Percentiles rank a stretch among this genome's conserved stretches.
phyloP scores from a whole-genome alignment of 2,888 invertebrate species.

The Eledone cirrhosa region DNA sequence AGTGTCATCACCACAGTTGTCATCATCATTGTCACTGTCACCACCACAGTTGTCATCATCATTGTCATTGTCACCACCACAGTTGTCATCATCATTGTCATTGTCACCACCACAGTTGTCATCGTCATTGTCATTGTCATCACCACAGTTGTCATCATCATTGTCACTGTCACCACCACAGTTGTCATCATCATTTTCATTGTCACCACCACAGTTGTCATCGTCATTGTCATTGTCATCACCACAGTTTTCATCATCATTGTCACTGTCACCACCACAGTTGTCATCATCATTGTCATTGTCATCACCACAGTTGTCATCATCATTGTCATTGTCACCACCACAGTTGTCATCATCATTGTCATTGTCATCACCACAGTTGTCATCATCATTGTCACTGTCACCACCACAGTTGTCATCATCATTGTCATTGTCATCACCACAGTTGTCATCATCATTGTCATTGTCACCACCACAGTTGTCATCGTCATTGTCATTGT shows the following conservation, averaged over 20 bases:
- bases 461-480: no score
- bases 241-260: neutral
- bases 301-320: no score
- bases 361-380: no score
- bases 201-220: neutral
- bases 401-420: no score
- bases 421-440: no score
- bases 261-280: neutral
- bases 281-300: neutral
- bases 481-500: no score
- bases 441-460: no score
- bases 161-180: neutral
- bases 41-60: neutral
- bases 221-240: neutral
- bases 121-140: neutral
- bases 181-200: neutral
- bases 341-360: no score
- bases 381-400: no score
- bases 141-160: conserved; percentile 1
- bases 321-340: no score
- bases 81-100: neutral
- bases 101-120: neutral
- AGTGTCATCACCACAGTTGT: neutral
- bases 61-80: neutral
- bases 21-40: neutral